A percentile compares a stretch with the other conserved stretches of the same genome.
phyloP scores from a whole-genome alignment of 2,113 vertebrate species.

The Rousettus leschenaultii region DNA sequence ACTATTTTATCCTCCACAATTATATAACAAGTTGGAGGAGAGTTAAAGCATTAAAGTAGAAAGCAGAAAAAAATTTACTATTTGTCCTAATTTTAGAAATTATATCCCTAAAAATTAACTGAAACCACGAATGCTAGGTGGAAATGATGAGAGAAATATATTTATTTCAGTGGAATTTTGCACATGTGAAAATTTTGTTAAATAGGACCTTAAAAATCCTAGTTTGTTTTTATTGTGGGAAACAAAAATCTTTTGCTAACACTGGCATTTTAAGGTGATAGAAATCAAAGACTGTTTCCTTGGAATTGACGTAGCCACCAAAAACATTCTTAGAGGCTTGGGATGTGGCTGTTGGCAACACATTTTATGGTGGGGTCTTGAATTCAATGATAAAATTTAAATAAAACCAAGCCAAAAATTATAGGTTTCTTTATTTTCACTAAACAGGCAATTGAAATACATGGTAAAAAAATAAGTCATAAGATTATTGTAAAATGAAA shows the following conservation, averaged over 20 bases:
- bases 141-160: slow-evolving; percentile 51
- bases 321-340: slow-evolving; percentile 48
- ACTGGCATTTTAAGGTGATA: slow-evolving; percentile 47
- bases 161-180: slow-evolving; percentile 67
- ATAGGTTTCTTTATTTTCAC: slow-evolving; percentile 79
- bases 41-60: slow-evolving; percentile 49
- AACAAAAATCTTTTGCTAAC: slow-evolving; percentile 19
- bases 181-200: slow-evolving; percentile 60
- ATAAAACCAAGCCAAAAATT: slow-evolving; percentile 74
- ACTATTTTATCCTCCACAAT: slow-evolving; percentile 53
- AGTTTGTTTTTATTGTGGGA: slow-evolving; percentile 57
- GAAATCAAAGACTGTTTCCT: slow-evolving; percentile 31
- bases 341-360: slow-evolving; percentile 73
- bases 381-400: slow-evolving; percentile 74
- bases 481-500: slow-evolving; percentile 83
- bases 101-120: slow-evolving; percentile 47
- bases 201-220: slow-evolving; percentile 30
- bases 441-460: slow-evolving; percentile 83
- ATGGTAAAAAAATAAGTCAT: slow-evolving; percentile 79
- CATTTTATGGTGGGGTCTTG: slow-evolving; percentile 66
- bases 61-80: slow-evolving; percentile 40
- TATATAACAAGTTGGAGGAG: slow-evolving; percentile 18
- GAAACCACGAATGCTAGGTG: slow-evolving; percentile 46
- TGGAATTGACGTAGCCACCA: slow-evolving; percentile 39
- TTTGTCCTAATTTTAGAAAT: slow-evolving; percentile 48